Percentiles rank a stretch among this genome's conserved stretches.
phyloP scores from a whole-genome alignment of 2,888 invertebrate genomes.

The Trissoscelio sp. region DNA sequence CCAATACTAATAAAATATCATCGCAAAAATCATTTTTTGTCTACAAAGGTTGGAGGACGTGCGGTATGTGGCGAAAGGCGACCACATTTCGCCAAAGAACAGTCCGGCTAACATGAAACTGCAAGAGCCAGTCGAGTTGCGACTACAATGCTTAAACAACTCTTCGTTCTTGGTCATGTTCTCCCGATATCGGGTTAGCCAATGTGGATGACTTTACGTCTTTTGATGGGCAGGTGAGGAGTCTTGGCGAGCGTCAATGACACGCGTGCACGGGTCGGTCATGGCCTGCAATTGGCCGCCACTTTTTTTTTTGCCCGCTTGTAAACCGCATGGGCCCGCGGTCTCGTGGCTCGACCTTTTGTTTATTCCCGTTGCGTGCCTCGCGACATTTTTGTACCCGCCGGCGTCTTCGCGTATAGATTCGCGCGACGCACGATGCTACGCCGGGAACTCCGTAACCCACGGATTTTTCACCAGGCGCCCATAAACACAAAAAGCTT shows the following conservation, averaged over 20 bases:
- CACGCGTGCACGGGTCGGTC: constrained; percentile 62
- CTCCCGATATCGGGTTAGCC: constrained; percentile 79
- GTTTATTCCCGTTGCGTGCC: constrained; percentile 1
- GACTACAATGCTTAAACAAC: constrained; percentile 56
- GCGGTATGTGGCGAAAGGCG: constrained; percentile 79
- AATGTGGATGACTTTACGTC: constrained; percentile 83
- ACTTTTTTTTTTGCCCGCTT: too few species aligned
- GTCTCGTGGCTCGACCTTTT: not conserved
- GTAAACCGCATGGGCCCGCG: too few species aligned
- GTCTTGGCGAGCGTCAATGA: constrained; percentile 83
- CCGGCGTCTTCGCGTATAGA: constrained; percentile 68
- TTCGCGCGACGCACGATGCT: constrained; percentile 77
- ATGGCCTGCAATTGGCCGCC: constrained; percentile 44
- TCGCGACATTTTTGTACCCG: constrained; percentile 19
- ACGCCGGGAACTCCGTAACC: constrained; percentile 81
- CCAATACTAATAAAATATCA: too few species aligned
- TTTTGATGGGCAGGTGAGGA: constrained; percentile 84
- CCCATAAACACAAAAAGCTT: constrained; percentile 70
- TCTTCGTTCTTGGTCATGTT: constrained; percentile 68
- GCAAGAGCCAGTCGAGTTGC: not conserved
- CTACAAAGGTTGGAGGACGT: not conserved
- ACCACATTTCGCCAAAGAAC: constrained; percentile 82
- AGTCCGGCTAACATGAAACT: constrained; percentile 68
- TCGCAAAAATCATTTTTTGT: not conserved
- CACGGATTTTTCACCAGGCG: constrained; percentile 79